Evolutionary conservation across 1,140 invertebrate genomes (phyloP).

Genomic region (Chlorops oryzae): DNA sequence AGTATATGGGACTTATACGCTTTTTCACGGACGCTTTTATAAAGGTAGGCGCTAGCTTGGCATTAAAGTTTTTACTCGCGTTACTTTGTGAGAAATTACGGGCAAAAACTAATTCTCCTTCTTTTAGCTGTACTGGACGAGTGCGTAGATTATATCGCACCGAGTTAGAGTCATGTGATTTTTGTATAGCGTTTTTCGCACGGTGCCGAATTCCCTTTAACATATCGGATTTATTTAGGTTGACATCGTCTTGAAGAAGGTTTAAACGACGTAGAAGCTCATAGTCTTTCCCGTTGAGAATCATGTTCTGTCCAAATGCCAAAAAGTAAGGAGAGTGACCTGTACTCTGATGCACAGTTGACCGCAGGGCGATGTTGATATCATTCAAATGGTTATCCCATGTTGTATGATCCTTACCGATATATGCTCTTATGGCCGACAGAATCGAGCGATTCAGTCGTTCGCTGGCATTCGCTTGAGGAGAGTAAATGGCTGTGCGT

Average conservation of each 20-base stretch:
- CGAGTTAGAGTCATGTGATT: background rate
- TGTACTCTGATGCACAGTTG: background rate
- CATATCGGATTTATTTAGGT: background rate
- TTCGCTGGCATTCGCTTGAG: constrained; percentile 3
- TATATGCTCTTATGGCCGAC: constrained; percentile 7
- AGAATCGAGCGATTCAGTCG: constrained; percentile 5
- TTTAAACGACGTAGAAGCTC: background rate
- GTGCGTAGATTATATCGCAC: constrained; percentile 4
- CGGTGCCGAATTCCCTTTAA: background rate
- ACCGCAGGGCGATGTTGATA: constrained; percentile 1
- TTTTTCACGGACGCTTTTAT: constrained; percentile 4
- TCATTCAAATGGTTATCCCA: constrained; percentile 11
- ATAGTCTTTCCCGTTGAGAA: background rate
- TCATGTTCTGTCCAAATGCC: background rate
- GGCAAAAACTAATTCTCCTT: constrained; percentile 3
- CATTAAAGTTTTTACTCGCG: background rate
- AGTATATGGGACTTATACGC: background rate
- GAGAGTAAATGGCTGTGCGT: constrained; percentile 3
- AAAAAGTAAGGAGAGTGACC: background rate
- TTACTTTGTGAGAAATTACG: constrained; percentile 1
- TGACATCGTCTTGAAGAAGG: background rate
- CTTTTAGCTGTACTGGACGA: background rate
- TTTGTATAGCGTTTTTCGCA: background rate
- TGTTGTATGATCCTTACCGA: background rate
- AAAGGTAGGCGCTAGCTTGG: constrained; percentile 6